Conservation (phyloP, 1,140 invertebrate genomes). For the Asbolus verrucosus region DNA sequence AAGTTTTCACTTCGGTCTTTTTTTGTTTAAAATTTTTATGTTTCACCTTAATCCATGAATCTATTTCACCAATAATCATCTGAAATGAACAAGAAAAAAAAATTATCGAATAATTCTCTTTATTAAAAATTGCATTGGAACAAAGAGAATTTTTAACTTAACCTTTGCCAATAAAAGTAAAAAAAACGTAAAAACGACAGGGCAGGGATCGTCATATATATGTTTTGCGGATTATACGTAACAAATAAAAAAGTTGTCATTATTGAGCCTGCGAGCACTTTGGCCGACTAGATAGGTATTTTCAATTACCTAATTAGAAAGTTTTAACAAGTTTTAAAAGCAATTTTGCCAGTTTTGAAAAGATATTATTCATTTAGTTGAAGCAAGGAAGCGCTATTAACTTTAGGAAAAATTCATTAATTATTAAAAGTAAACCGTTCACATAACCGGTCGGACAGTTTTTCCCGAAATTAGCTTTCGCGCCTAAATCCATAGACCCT, state of each 20-base stretch:
- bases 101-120: too few species aligned
- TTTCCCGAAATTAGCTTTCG: slow-evolving; percentile 1
- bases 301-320: slow-evolving; percentile 47
- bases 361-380: slow-evolving; percentile 49
- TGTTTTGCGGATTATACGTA: too few species aligned
- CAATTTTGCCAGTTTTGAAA: slow-evolving; percentile 49
- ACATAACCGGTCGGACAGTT: slow-evolving; percentile 18
- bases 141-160: too few species aligned
- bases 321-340: slow-evolving; percentile 51
- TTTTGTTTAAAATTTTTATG: too few species aligned
- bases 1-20: too few species aligned
- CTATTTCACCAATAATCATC: too few species aligned
- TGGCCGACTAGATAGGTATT: slow-evolving; percentile 35
- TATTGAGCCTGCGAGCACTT: slow-evolving; percentile 16
- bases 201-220: too few species aligned
- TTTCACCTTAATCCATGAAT: too few species aligned
- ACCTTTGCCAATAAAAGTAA: too few species aligned
- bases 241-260: slow-evolving; percentile 27
- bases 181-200: too few species aligned
- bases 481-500: background rate
- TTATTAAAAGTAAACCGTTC: slow-evolving; percentile 35
- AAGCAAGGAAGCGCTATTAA: slow-evolving; percentile 35
- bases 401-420: slow-evolving; percentile 43
- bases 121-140: too few species aligned
- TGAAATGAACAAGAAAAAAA: too few species aligned